phyloP scores from a whole-genome alignment of 2,113 vertebrate genomes.

The Lagopus leucura region DNA sequence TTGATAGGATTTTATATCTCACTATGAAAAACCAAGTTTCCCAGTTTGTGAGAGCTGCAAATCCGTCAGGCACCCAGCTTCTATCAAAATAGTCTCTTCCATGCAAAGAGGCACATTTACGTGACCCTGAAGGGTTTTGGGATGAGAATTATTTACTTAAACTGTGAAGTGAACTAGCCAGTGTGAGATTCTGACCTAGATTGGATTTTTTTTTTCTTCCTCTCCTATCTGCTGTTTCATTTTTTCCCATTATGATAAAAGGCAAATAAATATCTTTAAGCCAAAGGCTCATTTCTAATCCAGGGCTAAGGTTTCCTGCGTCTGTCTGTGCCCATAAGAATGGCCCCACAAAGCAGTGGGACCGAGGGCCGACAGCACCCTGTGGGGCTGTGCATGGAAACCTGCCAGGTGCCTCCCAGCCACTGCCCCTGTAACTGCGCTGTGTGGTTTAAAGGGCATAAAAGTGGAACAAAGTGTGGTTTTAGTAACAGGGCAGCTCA shows the following conservation, averaged over 20 bases:
- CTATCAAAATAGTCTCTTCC: constrained; percentile 75
- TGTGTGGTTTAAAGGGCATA: neutral
- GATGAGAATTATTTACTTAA: constrained; percentile 81
- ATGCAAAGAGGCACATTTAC: constrained; percentile 71
- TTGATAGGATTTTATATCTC: constrained; percentile 76
- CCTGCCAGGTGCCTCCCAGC: neutral
- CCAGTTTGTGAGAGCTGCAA: constrained; percentile 71
- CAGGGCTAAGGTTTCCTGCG: constrained; percentile 1
- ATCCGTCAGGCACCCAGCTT: constrained; percentile 72
- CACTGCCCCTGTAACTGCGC: accelerated
- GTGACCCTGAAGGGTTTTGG: constrained; percentile 72
- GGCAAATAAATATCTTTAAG: constrained; percentile 68
- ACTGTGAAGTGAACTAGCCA: constrained; percentile 74
- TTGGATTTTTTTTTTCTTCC: constrained; percentile 38
- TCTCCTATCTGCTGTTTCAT: constrained; percentile 66
- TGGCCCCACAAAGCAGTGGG: neutral
- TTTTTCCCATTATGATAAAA: constrained; percentile 70
- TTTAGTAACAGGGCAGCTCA: neutral
- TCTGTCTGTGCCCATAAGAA: constrained; percentile 14
- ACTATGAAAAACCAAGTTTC: constrained; percentile 62
- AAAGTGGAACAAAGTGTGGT: neutral
- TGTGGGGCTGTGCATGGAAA: neutral
- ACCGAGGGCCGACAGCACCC: neutral
- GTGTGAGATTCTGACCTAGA: constrained; percentile 79
- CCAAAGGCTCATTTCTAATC: constrained; percentile 57